phyloP scores from a whole-genome alignment of 2,113 vertebrate genomes.

The Pelmatolapia mariae region DNA sequence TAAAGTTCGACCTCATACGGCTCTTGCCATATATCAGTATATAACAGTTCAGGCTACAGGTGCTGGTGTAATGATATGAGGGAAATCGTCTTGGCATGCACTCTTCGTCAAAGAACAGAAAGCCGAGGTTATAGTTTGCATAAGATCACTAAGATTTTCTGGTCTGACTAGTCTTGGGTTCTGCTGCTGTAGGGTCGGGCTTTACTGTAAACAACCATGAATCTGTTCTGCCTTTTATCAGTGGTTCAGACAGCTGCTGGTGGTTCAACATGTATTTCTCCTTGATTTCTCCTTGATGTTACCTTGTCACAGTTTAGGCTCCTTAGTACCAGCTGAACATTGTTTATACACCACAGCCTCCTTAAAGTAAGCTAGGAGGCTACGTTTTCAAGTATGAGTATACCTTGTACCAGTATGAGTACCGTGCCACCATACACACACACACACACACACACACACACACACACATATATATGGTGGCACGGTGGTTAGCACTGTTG shows the following conservation, averaged over 20 bases:
- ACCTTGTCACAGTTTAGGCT: background rate
- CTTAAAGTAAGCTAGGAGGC: too few relatives aligned
- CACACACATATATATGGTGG: too few relatives aligned
- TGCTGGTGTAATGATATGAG: background rate
- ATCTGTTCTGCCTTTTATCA: background rate
- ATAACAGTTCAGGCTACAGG: background rate
- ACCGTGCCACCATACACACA: too few relatives aligned
- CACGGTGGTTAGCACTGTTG: too few relatives aligned
- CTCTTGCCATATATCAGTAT: too few relatives aligned
- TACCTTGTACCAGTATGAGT: too few relatives aligned
- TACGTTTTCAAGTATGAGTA: too few relatives aligned
- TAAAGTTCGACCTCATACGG: too few relatives aligned
- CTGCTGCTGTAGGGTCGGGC: background rate
- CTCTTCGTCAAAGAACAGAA: background rate
- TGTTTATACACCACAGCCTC: too few relatives aligned
- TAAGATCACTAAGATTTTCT: background rate
- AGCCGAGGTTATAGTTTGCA: background rate
- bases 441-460: too few relatives aligned
- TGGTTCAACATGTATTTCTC: rapidly evolving
- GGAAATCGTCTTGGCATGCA: background rate
- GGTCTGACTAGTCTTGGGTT: background rate
- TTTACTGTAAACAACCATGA: background rate
- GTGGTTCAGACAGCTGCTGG: too few relatives aligned
- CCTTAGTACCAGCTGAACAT: background rate
- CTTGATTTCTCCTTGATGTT: background rate